A percentile compares a stretch with the other conserved stretches of the same genome.
phyloP scores from a whole-genome alignment of 2,888 invertebrate genomes.

The Reticulitermes lucifugus region DNA sequence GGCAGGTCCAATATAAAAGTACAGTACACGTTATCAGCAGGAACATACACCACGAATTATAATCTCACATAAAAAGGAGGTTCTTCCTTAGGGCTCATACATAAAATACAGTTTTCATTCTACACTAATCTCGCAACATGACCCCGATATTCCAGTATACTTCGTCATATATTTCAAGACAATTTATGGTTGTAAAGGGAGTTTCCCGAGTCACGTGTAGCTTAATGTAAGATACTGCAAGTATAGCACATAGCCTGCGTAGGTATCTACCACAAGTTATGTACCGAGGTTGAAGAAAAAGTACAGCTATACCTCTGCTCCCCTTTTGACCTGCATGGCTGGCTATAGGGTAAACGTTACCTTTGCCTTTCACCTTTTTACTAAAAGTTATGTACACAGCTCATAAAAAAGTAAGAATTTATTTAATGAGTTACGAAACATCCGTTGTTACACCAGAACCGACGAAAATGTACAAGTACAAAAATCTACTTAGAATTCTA shows the following conservation, averaged over 20 bases:
- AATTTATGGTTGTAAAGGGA: slow-evolving; percentile 15
- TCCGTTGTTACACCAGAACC: not conserved
- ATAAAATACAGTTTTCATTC: too few relatives aligned
- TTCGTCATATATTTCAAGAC: slow-evolving; percentile 12
- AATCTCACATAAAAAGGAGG: too few relatives aligned
- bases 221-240: not conserved
- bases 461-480: not conserved
- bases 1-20: too few relatives aligned
- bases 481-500: not conserved
- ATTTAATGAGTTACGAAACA: not conserved
- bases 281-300: too few relatives aligned
- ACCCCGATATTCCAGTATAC: not conserved
- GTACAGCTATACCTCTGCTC: too few relatives aligned
- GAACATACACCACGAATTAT: too few relatives aligned
- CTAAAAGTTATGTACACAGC: not conserved
- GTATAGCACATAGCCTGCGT: not conserved
- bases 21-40: too few relatives aligned
- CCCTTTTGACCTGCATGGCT: too few relatives aligned
- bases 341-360: too few relatives aligned
- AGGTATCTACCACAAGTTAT: not conserved
- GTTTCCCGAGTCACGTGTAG: not conserved
- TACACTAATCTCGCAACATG: too few relatives aligned
- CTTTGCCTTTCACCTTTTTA: too few relatives aligned
- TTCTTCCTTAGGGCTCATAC: too few relatives aligned
- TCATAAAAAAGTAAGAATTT: not conserved